phyloP scores from a whole-genome alignment of 2,888 invertebrate genomes.

The Caenorhabditis imperialis region DNA sequence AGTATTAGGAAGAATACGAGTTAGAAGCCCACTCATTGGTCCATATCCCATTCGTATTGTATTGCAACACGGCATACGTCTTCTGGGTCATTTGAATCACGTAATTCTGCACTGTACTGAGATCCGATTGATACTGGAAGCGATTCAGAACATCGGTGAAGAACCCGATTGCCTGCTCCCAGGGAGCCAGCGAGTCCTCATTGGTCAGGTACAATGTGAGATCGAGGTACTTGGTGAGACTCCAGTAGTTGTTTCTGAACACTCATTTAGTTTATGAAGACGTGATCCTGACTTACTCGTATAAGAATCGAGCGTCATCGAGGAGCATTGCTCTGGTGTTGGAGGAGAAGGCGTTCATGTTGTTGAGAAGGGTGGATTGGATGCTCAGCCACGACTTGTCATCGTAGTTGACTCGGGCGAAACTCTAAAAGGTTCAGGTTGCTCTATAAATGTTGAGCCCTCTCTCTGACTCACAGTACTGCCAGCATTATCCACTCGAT shows the following conservation, averaged over 20 bases:
- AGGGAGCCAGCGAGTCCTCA: slow-evolving; percentile 44
- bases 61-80: slow-evolving; percentile 21
- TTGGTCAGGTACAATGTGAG: slow-evolving; percentile 34
- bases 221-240: slow-evolving; percentile 30
- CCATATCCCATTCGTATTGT: slow-evolving; percentile 41
- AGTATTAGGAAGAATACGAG: too few species aligned
- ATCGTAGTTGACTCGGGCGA: slow-evolving; percentile 46
- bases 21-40: slow-evolving; percentile 43
- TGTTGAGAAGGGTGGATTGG: slow-evolving; percentile 31
- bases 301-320: slow-evolving; percentile 45
- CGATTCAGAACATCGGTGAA: slow-evolving; percentile 25
- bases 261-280: too few species aligned
- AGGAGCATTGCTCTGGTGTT: slow-evolving; percentile 49
- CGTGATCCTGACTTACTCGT: slow-evolving; percentile 16
- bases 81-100: slow-evolving; percentile 20
- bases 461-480: slow-evolving; percentile 29
- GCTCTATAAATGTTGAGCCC: not conserved
- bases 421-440: slow-evolving; percentile 17
- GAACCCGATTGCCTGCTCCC: slow-evolving; percentile 28
- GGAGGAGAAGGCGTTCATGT: slow-evolving; percentile 14
- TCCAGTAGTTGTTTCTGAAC: slow-evolving; percentile 25
- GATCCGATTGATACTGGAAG: slow-evolving; percentile 38
- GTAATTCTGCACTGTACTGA: slow-evolving; percentile 29
- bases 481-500: slow-evolving; percentile 40
- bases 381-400: slow-evolving; percentile 46